Percentiles rank a stretch among this genome's conserved stretches.
phyloP scores from a whole-genome alignment of 2,797 vertebrate species.

The Notolabrus celidotus region DNA sequence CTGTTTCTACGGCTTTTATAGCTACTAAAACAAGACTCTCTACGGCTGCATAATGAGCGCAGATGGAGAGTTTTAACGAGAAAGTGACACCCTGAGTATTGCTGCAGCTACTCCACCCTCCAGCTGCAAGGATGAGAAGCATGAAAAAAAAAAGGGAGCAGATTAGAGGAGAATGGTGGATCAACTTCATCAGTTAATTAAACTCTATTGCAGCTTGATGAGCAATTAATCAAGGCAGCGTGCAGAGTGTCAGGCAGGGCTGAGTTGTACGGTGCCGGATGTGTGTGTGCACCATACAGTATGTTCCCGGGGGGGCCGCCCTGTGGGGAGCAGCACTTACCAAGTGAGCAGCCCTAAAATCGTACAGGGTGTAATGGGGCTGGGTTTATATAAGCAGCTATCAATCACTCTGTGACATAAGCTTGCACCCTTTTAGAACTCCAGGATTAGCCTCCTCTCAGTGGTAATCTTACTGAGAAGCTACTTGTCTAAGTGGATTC shows the following conservation, averaged over 20 bases:
- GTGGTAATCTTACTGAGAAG: constrained; percentile 48
- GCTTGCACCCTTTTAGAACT: constrained; percentile 69
- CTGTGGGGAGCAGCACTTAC: constrained; percentile 66
- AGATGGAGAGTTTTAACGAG: constrained; percentile 73
- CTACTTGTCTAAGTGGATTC: constrained; percentile 52
- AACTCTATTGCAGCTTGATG: constrained; percentile 86
- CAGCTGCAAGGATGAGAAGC: constrained; percentile 77
- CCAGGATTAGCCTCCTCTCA: constrained; percentile 67
- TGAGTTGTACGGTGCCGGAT: constrained; percentile 64
- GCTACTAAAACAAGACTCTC: constrained; percentile 60
- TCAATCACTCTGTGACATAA: constrained; percentile 81
- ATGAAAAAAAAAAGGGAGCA: constrained; percentile 65
- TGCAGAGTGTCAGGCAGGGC: constrained; percentile 75
- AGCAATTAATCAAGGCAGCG: constrained; percentile 87
- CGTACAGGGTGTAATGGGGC: constrained; percentile 68
- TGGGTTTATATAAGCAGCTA: constrained; percentile 78
- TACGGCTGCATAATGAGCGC: constrained; percentile 67
- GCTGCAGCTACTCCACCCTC: constrained; percentile 68
- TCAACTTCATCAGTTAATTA: constrained; percentile 87
- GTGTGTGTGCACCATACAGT: constrained; percentile 52
- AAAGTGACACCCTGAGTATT: constrained; percentile 65
- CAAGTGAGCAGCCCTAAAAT: constrained; percentile 71
- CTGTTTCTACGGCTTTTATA: constrained; percentile 62
- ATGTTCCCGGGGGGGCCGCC: constrained; percentile 54
- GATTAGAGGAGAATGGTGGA: constrained; percentile 80